Base-by-base conservation (phyloP, 1,140 invertebrate species). In the Trichogramma pretiosum region DNA sequence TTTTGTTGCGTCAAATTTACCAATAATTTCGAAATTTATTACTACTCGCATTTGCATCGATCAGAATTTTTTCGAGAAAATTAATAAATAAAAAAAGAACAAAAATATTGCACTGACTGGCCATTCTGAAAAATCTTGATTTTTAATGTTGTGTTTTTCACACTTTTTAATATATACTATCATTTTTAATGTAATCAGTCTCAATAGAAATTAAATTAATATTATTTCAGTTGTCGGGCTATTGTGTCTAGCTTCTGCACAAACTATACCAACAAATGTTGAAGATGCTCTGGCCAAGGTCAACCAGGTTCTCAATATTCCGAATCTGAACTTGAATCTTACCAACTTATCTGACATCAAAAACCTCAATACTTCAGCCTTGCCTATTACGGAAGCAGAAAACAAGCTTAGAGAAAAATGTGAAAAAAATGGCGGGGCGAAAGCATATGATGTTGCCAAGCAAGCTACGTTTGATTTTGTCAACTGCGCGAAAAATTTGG, bases 401-500 rank as follows among this genome's bases (percentile, higher is more conserved):
- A 59, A 63, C 24, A 8, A 58, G 3, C 51, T 75, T 1, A 64
- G 64, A 40, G 61, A 69, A 7, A 75, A 72, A 56, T 76, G 74
- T 35, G 53, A 66, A 8, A 61, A 67, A 36, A 67, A 73, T 40
- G 72, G 70, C 1, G 63, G 62, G 5, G 30, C 53, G 0, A 43
- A 52, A 0, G 56, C 64, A 4, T 71, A 46, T 43, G 59, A 67
- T 0, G 59, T 60, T 1, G 64, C 63, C 3, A 54, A 69, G n/a
- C 45, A 48, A 7, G 71, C 59, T 1, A 53, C 61, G 1, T 17
- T 55, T 9, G 62, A 69, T 0, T 23, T 74, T 11, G 38, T 58
- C 16, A 37, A 60, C 11, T 81, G 79, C 50, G n/a, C 78, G 0
- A 58, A 59, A n/a, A 52, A 46, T 0, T 50, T 80, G 14, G 58